phyloP scores from a whole-genome alignment of 2,797 vertebrate species.

The Melanogrammus aeglefinus region DNA sequence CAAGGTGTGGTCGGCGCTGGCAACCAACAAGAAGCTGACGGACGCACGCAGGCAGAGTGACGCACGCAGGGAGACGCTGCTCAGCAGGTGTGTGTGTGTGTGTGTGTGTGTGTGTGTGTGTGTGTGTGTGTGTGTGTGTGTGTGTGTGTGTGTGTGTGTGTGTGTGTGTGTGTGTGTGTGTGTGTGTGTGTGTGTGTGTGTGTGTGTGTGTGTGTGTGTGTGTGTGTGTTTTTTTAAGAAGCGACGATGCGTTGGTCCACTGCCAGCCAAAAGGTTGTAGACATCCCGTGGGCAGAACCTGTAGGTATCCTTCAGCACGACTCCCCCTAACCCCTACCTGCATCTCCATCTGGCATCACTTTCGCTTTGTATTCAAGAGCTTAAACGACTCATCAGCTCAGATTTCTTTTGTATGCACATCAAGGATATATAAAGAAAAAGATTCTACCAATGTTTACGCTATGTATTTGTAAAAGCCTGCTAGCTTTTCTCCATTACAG shows the following conservation, averaged over 20 bases:
- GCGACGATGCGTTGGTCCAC: no score
- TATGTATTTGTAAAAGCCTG: background rate
- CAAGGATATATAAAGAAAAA: background rate
- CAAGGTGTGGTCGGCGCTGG: constrained; percentile 88
- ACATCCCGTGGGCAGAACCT: background rate
- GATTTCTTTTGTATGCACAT: background rate
- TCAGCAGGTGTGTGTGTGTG: constrained; percentile 75
- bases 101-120: background rate
- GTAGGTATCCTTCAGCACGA: background rate
- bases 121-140: no score
- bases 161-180: background rate
- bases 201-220: background rate
- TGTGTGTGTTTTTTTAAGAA: background rate
- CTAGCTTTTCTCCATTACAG: background rate
- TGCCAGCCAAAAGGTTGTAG: background rate
- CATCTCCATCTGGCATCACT: background rate
- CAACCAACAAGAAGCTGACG: constrained; percentile 87
- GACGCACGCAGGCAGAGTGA: constrained; percentile 80
- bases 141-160: background rate
- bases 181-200: no score
- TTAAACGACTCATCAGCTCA: background rate
- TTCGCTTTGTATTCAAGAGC: background rate
- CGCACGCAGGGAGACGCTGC: constrained; percentile 71
- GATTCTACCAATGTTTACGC: background rate
- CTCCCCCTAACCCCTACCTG: background rate